Base-by-base conservation (phyloP, 2,797 vertebrate species). In the Argya squamiceps region DNA sequence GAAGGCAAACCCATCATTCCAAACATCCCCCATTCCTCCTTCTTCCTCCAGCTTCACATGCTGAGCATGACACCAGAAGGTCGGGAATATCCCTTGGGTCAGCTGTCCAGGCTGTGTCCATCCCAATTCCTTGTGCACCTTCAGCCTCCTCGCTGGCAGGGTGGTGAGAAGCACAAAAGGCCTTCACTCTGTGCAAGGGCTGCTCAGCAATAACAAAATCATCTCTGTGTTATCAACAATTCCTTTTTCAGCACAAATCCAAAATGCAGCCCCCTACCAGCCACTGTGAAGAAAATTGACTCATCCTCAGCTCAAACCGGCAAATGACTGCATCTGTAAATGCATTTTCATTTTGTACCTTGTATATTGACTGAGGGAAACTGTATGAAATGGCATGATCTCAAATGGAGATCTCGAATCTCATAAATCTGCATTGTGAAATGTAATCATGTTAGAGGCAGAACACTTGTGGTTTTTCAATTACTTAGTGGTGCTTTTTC, bases 301-400 rank as follows among this genome's bases (percentile, higher is more conserved):
- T 84, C 74, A 60, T 73, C 32, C 32, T 16, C 53, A 60, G 59
- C 67, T 64, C 67, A 73, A 90, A 65, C 46, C 59, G 60, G 74
- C 80, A 41, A 52, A 59, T 36, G 39, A 41, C 93, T 95, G 47
- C 77, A n/a, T 55, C 59, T 56, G 43, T 79, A 92, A 78, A 80
- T 29, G 56, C 91, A 71, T 81, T 88, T 95, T 96, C 91, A 77
- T 94, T 95, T 92, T 94, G 91, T 90, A 79, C 69, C 34, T 67
- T 71, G 50, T 69, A 5, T 80, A 84, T 74, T 59, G 88, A 81
- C 62, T 41, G 84, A 76, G 67, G 60, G 47, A 86, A 92, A 89
- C 85, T 76, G 22, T 49, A 79, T 75, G 82, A 58, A 89, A 75
- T 80, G 47, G 36, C 43, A 23, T 68, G 90, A 71, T 87, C 90